Percentiles rank a stretch among this genome's conserved stretches.
Evolutionary conservation across 2,113 vertebrate genomes (phyloP).

Genomic region (Ancistrus triradiatus): DNA sequence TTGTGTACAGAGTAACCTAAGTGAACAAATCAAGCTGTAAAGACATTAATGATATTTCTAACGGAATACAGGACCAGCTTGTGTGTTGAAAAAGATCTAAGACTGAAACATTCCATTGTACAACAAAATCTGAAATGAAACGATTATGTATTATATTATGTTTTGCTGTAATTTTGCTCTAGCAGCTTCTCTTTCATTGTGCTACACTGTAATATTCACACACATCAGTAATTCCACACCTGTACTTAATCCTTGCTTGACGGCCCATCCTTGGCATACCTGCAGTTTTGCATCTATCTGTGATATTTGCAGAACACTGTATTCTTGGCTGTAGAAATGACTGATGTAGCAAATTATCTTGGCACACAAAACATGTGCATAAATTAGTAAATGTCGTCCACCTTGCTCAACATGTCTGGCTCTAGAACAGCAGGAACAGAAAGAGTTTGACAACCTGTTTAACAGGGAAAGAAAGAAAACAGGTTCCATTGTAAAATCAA

Average conservation of each 20-base stretch:
- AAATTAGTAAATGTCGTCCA: too few relatives aligned
- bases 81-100: too few relatives aligned
- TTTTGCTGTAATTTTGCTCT: neutral
- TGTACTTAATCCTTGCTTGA: neutral
- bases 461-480: conserved; percentile 13
- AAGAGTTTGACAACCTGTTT: conserved; percentile 8
- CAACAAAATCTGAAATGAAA: too few relatives aligned
- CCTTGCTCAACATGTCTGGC: neutral
- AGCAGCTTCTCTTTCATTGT: neutral
- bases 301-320: neutral
- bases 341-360: conserved; percentile 2
- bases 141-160: too few relatives aligned
- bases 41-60: too few relatives aligned
- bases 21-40: too few relatives aligned
- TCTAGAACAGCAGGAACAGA: neutral
- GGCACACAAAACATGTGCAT: neutral
- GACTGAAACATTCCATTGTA: too few relatives aligned
- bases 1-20: too few relatives aligned
- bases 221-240: neutral
- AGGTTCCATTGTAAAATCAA: conserved; percentile 11
- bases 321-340: neutral
- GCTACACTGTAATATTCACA: neutral
- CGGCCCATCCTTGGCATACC: neutral
- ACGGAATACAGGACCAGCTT: too few relatives aligned
- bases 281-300: neutral